These are phyloP conservation scores for Drosophila peninsularis DNA, from an alignment of 2,888 invertebrate species.

Conservation along the genomic window DNA sequence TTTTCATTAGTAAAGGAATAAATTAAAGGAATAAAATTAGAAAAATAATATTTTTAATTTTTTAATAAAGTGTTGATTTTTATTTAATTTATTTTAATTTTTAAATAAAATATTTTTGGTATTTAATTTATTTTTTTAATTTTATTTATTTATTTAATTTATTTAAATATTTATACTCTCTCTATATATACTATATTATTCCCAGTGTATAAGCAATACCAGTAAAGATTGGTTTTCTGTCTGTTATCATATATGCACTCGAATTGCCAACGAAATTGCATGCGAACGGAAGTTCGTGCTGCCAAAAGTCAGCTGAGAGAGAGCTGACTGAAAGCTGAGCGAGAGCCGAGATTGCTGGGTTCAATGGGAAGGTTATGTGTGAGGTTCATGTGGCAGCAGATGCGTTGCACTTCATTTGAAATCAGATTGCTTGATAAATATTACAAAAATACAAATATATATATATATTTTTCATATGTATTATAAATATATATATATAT, in stretches of 20 bases:
- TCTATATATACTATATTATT: neutral
- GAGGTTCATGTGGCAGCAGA: conserved; percentile 8
- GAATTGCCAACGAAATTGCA: conserved; percentile 38
- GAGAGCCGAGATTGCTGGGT: conserved; percentile 15
- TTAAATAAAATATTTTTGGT: too few relatives aligned
- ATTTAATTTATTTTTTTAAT: too few relatives aligned
- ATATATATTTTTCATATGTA: neutral
- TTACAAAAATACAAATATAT: conserved; percentile 4
- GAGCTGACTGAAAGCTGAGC: conserved; percentile 12
- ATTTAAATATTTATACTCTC: too few relatives aligned
- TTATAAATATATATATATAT: neutral
- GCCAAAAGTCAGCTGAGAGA: conserved; percentile 25
- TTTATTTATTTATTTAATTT: too few relatives aligned
- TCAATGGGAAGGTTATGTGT: neutral
- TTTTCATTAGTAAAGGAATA: too few relatives aligned
- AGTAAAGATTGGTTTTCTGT: conserved; percentile 34
- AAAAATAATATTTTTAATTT: too few relatives aligned
- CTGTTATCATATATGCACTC: conserved; percentile 24
- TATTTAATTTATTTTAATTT: too few relatives aligned
- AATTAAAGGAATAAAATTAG: too few relatives aligned
- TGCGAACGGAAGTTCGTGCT: conserved; percentile 32
- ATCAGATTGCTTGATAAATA: conserved; percentile 36
- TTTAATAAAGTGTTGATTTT: too few relatives aligned
- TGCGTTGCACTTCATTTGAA: conserved; percentile 36
- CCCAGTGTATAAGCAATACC: neutral